These are phyloP conservation scores for Bombus vancouverensis DNA, from an alignment of 1,140 invertebrate species.

Conservation along the genomic window DNA sequence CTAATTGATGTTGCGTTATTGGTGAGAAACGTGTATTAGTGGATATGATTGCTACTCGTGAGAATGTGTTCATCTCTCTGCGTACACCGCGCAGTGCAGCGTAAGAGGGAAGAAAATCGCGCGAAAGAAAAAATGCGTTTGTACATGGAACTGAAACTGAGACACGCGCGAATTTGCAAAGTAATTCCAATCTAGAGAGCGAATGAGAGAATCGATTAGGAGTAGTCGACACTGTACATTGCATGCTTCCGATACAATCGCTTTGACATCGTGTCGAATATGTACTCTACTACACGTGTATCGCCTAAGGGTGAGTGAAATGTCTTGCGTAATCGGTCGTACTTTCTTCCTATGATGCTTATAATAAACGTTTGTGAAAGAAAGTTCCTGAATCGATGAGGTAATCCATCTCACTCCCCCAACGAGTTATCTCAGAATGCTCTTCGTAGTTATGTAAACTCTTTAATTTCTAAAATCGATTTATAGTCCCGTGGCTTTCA, in stretches of 20 bases:
- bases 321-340: conserved; percentile 45
- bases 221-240: neutral
- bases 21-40: conserved; percentile 7
- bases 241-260: neutral
- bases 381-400: conserved; percentile 42
- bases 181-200: neutral
- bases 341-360: conserved; percentile 37
- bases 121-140: neutral
- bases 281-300: neutral
- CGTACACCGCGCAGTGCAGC: neutral
- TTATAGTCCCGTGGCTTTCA: neutral
- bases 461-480: conserved; percentile 37
- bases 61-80: conserved; percentile 21
- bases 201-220: neutral
- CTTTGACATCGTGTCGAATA: neutral
- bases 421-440: neutral
- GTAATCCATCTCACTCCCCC: conserved; percentile 47
- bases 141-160: neutral
- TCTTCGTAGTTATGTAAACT: conserved; percentile 41
- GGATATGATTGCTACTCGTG: conserved; percentile 24
- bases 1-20: conserved; percentile 25
- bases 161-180: neutral
- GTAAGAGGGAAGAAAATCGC: neutral
- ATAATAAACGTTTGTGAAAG: conserved; percentile 41
- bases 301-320: conserved; percentile 38